Percentiles rank a stretch among this genome's conserved stretches.
These are phyloP conservation scores for Mormoops blainvillei DNA, from an alignment of 2,113 vertebrate genomes.

Conservation along the genomic window DNA sequence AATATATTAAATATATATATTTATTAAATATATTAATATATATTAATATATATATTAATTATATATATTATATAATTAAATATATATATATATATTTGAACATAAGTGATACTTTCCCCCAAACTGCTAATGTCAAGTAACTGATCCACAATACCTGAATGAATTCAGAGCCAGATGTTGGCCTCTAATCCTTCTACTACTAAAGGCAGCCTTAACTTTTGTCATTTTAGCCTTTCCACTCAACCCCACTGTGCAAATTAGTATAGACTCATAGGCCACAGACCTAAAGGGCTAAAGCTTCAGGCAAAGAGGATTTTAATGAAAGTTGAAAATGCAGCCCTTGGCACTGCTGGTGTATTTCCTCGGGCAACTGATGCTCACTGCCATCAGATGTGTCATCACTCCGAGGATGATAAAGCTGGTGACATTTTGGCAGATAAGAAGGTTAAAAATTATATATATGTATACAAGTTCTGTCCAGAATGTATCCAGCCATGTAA, in stretches of 20 bases:
- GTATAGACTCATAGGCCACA: conserved; percentile 31
- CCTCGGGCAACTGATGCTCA: conserved; percentile 32
- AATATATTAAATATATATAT: too few species aligned
- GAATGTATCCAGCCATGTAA: too few species aligned
- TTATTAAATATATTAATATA: too few species aligned
- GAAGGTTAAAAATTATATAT: neutral
- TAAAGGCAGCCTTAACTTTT: conserved; percentile 49
- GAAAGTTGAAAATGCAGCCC: conserved; percentile 54
- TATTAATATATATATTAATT: too few species aligned
- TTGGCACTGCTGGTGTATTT: conserved; percentile 38
- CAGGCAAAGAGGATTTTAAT: conserved; percentile 57
- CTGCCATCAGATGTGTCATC: conserved; percentile 12
- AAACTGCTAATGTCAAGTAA: conserved; percentile 39
- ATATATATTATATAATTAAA: too few species aligned
- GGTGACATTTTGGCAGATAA: conserved; percentile 22
- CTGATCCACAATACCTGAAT: neutral
- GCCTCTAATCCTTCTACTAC: conserved; percentile 41
- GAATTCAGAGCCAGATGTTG: conserved; percentile 39
- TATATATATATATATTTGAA: too few species aligned
- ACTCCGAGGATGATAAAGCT: neutral
- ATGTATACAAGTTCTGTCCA: neutral
- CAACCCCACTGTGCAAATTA: conserved; percentile 61
- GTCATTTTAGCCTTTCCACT: conserved; percentile 58
- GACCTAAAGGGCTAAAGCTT: conserved; percentile 45
- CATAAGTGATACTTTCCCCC: conserved; percentile 14